Base-by-base conservation (phyloP, 2,888 invertebrate species). In the Xestoiulus laeticollis region DNA sequence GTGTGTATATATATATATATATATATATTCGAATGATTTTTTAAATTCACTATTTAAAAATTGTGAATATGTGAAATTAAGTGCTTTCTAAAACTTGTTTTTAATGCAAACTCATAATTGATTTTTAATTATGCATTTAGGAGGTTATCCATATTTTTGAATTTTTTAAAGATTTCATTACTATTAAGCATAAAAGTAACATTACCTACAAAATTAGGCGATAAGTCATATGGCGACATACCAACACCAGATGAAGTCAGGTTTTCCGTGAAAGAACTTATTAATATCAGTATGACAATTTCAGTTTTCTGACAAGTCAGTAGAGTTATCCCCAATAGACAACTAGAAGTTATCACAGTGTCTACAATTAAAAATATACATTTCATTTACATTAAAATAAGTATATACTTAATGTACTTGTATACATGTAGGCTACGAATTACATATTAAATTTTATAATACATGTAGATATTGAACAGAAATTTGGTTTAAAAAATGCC, bases 181-280 rank as follows among this genome's bases (percentile, higher is more conserved):
- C 5, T 22, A 19, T 4, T 22, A 22, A 26, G 4, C 3, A 82
- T n/a, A 22, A 14, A 22, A 16, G n/a, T 19, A 43, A 30, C 8
- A 26, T 44, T 88, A 89, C 86, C 86, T 43, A 30, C 26, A 44
- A 86, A 48, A 48, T 86, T 86, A 6, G 86, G 86, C 10, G 86
- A 44, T 26, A 86, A 26, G 44, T 86, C 86, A 26, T 90, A 87
- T 86, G 90, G 10, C 89, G 26, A 12, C 26, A 68, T 68, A 8
- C 0, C 12, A 68, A 26, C 12, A 26, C 68, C 68, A 26, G 26
- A 26, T 12, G 12, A 1, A 26, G n/a, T 12, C 68, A 68, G 2
- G 68, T 26, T 68, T 68, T 90, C 90, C 26, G 90, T 88, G 16
- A 89, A 90, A 48, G 32, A 22, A 26, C 22, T n/a, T 1, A 53